Evolutionary conservation across 2,888 invertebrate genomes (phyloP), one percentile per base, ranked within the genome.

Genomic region (Congeria kusceri): DNA sequence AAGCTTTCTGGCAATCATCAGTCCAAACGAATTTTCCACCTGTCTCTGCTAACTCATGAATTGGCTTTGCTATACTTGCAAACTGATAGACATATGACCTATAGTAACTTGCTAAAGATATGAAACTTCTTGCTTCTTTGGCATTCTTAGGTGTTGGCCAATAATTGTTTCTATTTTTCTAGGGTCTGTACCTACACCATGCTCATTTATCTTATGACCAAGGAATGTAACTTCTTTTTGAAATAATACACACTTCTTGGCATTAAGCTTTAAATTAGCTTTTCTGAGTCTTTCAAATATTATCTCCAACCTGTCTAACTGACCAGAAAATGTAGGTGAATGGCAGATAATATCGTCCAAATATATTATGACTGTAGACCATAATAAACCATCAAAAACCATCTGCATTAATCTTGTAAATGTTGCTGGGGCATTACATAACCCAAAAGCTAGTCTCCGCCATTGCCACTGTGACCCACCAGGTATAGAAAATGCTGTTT

Each of bases 401-500:
- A 29, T 63, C 56, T 86, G 74, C 71, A 84, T 77, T 5, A 83
- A 27, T 0, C 79, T 29, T 11, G 64, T 68, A 65, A n/a, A n/a
- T n/a, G n/a, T n/a, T n/a, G n/a, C n/a, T n/a, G n/a, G n/a, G n/a
- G n/a, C n/a, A n/a, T n/a, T 84, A 82, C 7, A 78, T 81, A 3
- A 85, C n/a, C 4, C 84, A 77, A 66, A 86, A 79, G 46, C 83
- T 69, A 62, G 81, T 49, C 3, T 63, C 53, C 32, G 61, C 65
- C 80, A 86, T 49, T 81, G 75, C 73, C 65, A 83, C 15, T 76
- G 77, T 20, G 67, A 67, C 15, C 69, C 75, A 13, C 75, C 77
- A 5, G 65, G 75, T 20, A 76, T 72, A 44, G 71, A 68, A 74
- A 80, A 84, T 23, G 73, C 73, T n/a, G 80, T 58, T 59, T 74